Evolutionary conservation across 2,797 vertebrate species (phyloP).

Genomic region (Echeneis naucrates): DNA sequence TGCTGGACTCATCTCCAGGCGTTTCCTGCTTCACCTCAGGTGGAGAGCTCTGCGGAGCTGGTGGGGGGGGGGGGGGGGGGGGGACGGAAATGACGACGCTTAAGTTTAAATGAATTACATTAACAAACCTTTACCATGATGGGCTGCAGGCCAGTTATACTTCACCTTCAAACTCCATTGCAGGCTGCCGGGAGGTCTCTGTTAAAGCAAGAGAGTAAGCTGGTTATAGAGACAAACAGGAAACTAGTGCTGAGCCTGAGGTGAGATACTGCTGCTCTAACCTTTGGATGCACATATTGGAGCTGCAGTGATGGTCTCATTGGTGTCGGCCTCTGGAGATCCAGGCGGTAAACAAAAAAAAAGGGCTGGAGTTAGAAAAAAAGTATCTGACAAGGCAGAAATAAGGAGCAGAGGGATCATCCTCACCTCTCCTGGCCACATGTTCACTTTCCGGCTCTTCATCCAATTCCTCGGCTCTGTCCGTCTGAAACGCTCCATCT

Average conservation of each 20-base stretch:
- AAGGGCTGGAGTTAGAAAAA: background rate
- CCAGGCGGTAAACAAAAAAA: background rate
- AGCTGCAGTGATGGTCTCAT: slow-evolving; percentile 34
- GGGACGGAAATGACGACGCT: background rate
- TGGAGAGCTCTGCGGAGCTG: slow-evolving; percentile 35
- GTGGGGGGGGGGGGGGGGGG: background rate
- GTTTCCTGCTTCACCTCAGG: slow-evolving; percentile 58
- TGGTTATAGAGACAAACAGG: slow-evolving; percentile 5
- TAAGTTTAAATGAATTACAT: background rate
- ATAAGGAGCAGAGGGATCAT: background rate
- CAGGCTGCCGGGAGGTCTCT: slow-evolving; percentile 33
- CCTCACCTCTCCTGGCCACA: slow-evolving; percentile 59
- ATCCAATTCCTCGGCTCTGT: slow-evolving; percentile 41
- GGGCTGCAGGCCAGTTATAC: slow-evolving; percentile 15
- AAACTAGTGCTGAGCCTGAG: background rate
- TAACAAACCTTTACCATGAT: background rate
- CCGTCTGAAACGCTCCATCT: slow-evolving; percentile 34
- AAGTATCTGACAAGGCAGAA: background rate
- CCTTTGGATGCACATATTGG: slow-evolving; percentile 45
- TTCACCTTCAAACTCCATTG: slow-evolving; percentile 38
- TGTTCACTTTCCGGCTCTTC: slow-evolving; percentile 36
- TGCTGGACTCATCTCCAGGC: slow-evolving; percentile 44
- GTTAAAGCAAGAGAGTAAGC: slow-evolving; percentile 5
- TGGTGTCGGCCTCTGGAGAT: slow-evolving; percentile 47
- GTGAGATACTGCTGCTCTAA: slow-evolving; percentile 13